These are phyloP conservation scores for Antheraea yamamai DNA, from an alignment of 2,888 invertebrate species.

Conservation along the genomic window DNA sequence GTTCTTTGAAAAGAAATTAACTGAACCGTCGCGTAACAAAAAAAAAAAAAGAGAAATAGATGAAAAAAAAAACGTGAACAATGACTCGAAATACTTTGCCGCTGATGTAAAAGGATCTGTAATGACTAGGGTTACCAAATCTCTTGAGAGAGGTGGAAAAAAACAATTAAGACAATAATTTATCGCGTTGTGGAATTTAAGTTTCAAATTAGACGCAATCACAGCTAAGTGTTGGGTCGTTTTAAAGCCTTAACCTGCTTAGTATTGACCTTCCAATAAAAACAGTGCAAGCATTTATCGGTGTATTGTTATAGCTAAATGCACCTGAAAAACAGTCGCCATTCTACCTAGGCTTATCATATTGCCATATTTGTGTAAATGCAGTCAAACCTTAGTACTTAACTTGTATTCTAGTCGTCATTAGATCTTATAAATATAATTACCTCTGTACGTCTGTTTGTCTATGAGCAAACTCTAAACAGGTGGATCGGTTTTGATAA, in stretches of 20 bases:
- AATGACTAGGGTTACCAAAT: constrained; percentile 1
- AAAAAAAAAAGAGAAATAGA: not conserved
- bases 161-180: not conserved
- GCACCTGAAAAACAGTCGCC: not conserved
- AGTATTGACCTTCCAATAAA: not conserved
- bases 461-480: too few species aligned
- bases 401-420: not conserved
- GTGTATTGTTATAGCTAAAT: not conserved
- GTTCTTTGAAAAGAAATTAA: constrained; percentile 12
- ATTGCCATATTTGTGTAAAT: not conserved
- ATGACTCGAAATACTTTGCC: constrained; percentile 5
- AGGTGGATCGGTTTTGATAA: too few species aligned
- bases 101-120: constrained; percentile 3
- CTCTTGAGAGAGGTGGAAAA: not conserved
- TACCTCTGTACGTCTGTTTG: not conserved
- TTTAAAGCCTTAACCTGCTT: not conserved
- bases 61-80: not conserved
- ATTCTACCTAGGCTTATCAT: not conserved
- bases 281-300: not conserved
- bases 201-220: not conserved
- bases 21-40: not conserved
- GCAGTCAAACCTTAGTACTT: not conserved
- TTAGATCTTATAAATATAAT: not conserved
- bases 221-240: not conserved
- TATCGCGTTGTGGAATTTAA: not conserved